These are phyloP conservation scores for Pelobates fuscus DNA, from an alignment of 2,113 vertebrate species.

Conservation along the genomic window DNA sequence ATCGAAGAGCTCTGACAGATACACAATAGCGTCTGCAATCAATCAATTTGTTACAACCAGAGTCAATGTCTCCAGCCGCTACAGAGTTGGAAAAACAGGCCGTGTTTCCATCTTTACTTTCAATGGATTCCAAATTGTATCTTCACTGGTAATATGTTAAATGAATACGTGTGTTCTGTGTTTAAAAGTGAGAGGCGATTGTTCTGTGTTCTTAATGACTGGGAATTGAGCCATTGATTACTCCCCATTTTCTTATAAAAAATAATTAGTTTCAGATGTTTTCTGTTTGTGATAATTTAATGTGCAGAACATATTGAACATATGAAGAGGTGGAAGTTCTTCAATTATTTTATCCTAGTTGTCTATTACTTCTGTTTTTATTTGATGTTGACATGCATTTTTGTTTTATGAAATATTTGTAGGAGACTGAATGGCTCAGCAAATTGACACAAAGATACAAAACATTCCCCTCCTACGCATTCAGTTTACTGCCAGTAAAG, in stretches of 20 bases:
- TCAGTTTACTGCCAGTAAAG: slow-evolving; percentile 25
- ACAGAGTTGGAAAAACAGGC: too few species aligned
- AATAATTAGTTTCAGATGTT: not conserved
- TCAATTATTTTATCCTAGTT: slow-evolving; percentile 3
- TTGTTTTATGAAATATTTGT: slow-evolving; percentile 46
- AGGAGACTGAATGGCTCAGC: slow-evolving; percentile 36
- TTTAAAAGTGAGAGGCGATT: too few species aligned
- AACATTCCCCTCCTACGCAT: slow-evolving; percentile 41
- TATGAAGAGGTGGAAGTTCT: not conserved
- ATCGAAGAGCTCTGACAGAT: too few species aligned
- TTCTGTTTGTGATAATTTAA: not conserved
- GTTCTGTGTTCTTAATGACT: too few species aligned
- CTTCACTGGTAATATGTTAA: too few species aligned
- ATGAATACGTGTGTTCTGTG: too few species aligned
- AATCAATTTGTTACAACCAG: too few species aligned
- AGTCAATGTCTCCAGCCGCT: too few species aligned
- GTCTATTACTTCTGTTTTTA: slow-evolving; percentile 25
- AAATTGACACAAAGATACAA: slow-evolving; percentile 37
- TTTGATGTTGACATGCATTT: slow-evolving; percentile 22
- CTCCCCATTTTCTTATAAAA: not conserved
- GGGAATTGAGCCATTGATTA: not conserved
- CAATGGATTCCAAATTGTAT: too few species aligned
- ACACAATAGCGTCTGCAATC: too few species aligned
- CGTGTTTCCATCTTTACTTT: too few species aligned
- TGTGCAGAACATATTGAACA: not conserved